A percentile compares a stretch with the other conserved stretches of the same genome.
Evolutionary conservation across 2,113 vertebrate species (phyloP).

Genomic region (Isurus oxyrinchus): DNA sequence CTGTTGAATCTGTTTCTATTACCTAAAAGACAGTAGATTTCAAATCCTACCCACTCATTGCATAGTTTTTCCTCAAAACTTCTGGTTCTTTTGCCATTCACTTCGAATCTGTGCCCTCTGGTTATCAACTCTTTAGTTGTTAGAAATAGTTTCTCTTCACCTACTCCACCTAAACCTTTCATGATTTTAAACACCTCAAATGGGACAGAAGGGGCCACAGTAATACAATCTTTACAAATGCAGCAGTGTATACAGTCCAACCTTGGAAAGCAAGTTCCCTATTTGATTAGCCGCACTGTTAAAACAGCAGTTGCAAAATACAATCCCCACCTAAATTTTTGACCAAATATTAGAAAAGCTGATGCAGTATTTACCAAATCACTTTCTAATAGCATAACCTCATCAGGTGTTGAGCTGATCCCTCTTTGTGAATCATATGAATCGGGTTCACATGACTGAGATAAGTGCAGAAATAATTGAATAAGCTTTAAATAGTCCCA

Average conservation of each 20-base stretch:
- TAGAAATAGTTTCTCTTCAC: not conserved
- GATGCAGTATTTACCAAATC: slow-evolving; percentile 20
- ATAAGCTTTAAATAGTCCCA: slow-evolving; percentile 30
- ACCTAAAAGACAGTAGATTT: not conserved
- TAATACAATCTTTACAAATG: not conserved
- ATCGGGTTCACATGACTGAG: slow-evolving; percentile 23
- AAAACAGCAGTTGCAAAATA: slow-evolving; percentile 6
- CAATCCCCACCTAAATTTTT: not conserved
- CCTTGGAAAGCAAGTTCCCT: not conserved
- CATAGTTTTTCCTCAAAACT: not conserved
- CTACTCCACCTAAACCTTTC: not conserved
- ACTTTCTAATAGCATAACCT: slow-evolving; percentile 13
- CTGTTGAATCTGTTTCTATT: not conserved
- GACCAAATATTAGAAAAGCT: not conserved
- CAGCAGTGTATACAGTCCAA: not conserved
- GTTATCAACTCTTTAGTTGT: not conserved
- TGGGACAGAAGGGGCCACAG: not conserved
- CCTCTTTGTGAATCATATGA: not conserved
- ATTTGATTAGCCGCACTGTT: not conserved
- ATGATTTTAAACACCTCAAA: not conserved
- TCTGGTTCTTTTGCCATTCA: not conserved
- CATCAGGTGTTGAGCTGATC: slow-evolving; percentile 3
- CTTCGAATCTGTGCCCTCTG: not conserved
- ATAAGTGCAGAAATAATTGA: slow-evolving; percentile 36
- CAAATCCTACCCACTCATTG: not conserved